Evolutionary conservation across 2,797 vertebrate genomes (phyloP), one percentile per base, ranked within the genome.

Genomic region (Crax fasciolata): DNA sequence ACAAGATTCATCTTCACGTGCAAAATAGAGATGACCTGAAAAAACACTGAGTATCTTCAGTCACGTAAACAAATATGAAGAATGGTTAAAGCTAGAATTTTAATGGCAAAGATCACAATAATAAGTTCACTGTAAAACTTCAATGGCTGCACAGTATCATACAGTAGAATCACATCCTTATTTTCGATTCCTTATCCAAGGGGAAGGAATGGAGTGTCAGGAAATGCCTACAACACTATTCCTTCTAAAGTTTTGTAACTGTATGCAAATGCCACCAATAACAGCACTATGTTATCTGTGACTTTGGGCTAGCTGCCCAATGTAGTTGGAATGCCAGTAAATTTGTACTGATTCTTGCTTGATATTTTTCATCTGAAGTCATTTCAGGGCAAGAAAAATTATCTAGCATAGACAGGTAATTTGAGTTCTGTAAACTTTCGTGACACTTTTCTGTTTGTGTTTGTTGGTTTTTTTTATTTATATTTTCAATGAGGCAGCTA

Each of bases 321-420:
- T 30, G 3, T 0, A 66, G 18, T 3, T 30, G 19, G 11, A 87
- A 43, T 16, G 0, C 1, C 28, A 85, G 20, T 7, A 68, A 65
- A 63, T 51, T 83, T 70, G 10, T 38, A 49, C 17, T 28, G 18
- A 79, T 2, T 3, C 4, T 11, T 43, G 5, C 10, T 14, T 1
- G 46, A 27, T 35, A 35, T 35, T n/a, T 88, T 41, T 10, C 49
- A 65, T 48, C 25, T 71, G 38, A 80, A 88, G 4, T 2, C 30
- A 61, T 73, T 89, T 54, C 6, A 2, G 8, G 0, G 0, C 6
- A 6, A 39, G 11, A 39, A 52, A 13, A 46, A 32, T 8, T 28
- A 23, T 8, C 28, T 49, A n/a, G 4, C 9, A 39, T 1, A 82
- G 44, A 49, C 7, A 71, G 43, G 24, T 4, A 0, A 0, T 48